Base-by-base conservation (phyloP, 37 sponge, comb jelly and placozoan genomes). In the Hexactinellida sp. region DNA sequence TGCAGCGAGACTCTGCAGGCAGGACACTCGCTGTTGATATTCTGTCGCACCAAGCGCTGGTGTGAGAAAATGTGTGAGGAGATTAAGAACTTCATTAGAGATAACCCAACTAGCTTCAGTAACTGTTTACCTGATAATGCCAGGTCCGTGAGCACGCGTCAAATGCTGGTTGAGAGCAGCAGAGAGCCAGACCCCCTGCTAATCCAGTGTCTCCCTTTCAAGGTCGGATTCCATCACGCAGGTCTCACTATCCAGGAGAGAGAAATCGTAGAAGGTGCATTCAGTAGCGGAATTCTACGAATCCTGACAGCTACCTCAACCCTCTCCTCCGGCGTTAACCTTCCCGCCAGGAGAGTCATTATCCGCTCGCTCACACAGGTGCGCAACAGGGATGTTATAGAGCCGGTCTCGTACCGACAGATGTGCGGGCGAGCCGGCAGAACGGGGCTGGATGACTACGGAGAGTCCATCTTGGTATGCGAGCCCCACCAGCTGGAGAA, bases 191-290 rank as follows among this genome's bases (percentile, higher is more conserved):
- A 99, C 88, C 91, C 89, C 19, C 87, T 88, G 23, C 83, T 99
- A 37, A 92, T 82, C 83, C 38, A 38, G 0, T 90, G 90, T 0
- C 39, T 99, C 25, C 89, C 94, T 3, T 3, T 83, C 55, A 91
- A 94, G 0, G 89, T 99, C 0, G 99, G 92, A 0, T 99, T 96
- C 88, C 99, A 99, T 39, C 99, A 99, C 86, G 99, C 99, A 16
- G 99, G 99, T 19, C 92, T 99, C 38, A 99, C 99, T 0, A 55
- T 92, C 38, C 94, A 99, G n/a, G 99, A 99, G 88, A 88, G 99
- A 86, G 96, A 92, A 83, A 91, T 99, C 39, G 54, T 99, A 9
- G 99, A 99, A 84, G 90, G 88, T 25, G 99, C 90, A 0, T 99
- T 94, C 83, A 88, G 99, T 36, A 83, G 86, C 36, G 83, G 86